A percentile compares a stretch with the other conserved stretches of the same genome.
Evolutionary conservation across 2,113 vertebrate genomes (phyloP).

Genomic region (Raphicerus campestris): DNA sequence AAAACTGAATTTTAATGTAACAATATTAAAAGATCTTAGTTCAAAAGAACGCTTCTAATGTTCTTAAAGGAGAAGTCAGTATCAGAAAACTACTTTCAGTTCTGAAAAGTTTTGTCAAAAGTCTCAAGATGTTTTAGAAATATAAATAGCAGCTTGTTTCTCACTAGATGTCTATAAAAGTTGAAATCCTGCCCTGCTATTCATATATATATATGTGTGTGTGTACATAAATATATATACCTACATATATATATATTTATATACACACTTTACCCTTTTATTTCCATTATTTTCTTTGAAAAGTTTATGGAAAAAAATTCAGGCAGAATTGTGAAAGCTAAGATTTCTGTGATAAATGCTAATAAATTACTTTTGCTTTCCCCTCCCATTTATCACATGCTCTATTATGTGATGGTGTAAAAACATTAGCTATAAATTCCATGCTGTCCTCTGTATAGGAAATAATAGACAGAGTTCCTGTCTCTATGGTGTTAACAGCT

Average conservation of each 20-base stretch:
- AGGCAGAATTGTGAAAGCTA: background rate
- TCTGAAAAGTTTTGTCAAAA: background rate
- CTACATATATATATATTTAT: background rate
- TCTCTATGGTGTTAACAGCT: background rate
- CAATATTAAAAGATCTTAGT: background rate
- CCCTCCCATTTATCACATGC: background rate
- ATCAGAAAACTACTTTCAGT: slow-evolving; percentile 10
- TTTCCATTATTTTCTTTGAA: slow-evolving; percentile 2
- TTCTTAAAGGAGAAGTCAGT: background rate
- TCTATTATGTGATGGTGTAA: background rate
- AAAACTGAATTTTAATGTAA: slow-evolving; percentile 30
- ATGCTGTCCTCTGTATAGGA: background rate
- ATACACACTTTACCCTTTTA: background rate
- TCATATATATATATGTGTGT: background rate
- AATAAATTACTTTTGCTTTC: background rate
- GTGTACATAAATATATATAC: background rate
- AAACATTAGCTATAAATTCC: background rate
- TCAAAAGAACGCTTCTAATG: background rate
- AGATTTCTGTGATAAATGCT: background rate
- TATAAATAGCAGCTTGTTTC: slow-evolving; percentile 10
- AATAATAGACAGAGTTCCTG: background rate
- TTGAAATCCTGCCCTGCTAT: background rate
- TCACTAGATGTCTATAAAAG: slow-evolving; percentile 8
- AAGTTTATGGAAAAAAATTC: background rate
- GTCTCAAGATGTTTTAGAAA: background rate